Conservation (phyloP, 2,113 vertebrate genomes). For the Ophiodon elongatus region DNA sequence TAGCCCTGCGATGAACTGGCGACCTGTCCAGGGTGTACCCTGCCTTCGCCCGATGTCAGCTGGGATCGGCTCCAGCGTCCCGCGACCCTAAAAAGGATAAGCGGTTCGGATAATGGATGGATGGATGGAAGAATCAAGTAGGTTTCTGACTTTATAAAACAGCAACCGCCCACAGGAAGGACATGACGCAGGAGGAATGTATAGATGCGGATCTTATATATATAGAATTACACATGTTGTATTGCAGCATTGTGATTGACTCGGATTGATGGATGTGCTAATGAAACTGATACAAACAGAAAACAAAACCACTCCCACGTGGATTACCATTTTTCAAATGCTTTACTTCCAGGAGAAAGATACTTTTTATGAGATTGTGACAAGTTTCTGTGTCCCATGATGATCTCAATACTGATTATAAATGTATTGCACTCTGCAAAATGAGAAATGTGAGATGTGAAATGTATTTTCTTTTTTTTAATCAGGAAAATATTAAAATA, state of each 20-base stretch:
- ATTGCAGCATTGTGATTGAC: not conserved
- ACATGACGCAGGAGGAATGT: not conserved
- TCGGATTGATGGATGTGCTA: not conserved
- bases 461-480: not conserved
- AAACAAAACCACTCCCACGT: not conserved
- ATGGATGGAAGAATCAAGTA: not conserved
- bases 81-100: no score
- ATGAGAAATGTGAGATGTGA: not conserved
- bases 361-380: slow-evolving; percentile 26
- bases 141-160: not conserved
- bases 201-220: not conserved
- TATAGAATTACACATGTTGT: not conserved
- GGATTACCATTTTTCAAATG: slow-evolving; percentile 6
- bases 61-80: no score
- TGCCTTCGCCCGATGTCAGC: no score
- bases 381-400: slow-evolving; percentile 8
- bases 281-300: not conserved
- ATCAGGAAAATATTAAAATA: not conserved
- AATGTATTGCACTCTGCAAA: slow-evolving; percentile 5
- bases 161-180: not conserved
- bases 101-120: no score
- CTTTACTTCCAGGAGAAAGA: not conserved
- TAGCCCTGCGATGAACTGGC: no score
- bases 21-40: no score
- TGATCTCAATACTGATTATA: slow-evolving; percentile 6